Conservation (phyloP, 2,797 vertebrate genomes). For the Lindbergichthys nudifrons region DNA sequence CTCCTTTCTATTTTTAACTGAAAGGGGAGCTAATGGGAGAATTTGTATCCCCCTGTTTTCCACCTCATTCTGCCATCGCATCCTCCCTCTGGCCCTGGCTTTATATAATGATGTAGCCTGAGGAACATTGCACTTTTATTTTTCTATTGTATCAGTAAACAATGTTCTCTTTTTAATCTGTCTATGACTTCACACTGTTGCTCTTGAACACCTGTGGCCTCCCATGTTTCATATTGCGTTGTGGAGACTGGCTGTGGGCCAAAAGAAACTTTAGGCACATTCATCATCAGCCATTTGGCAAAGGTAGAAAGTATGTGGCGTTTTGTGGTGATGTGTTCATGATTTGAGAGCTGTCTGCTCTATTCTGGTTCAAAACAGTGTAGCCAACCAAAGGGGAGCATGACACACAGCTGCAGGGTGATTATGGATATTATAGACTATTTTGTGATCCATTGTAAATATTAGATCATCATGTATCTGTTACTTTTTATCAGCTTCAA, state of each 20-base stretch:
- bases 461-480: conserved; percentile 58
- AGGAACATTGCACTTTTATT: conserved; percentile 23
- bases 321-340: conserved; percentile 56
- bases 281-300: conserved; percentile 55
- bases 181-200: conserved; percentile 11
- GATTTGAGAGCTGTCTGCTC: conserved; percentile 36
- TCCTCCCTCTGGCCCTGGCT: background rate
- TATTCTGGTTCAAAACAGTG: conserved; percentile 33
- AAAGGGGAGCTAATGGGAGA: background rate
- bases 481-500: conserved; percentile 67
- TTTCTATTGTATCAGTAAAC: conserved; percentile 48
- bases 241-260: conserved; percentile 46
- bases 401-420: conserved; percentile 47
- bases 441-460: conserved; percentile 57
- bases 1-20: background rate
- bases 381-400: conserved; percentile 35
- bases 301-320: conserved; percentile 41
- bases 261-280: conserved; percentile 55
- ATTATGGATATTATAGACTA: conserved; percentile 31
- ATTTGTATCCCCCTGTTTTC: background rate
- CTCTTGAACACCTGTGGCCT: conserved; percentile 62
- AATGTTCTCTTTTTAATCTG: conserved; percentile 39
- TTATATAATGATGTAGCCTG: conserved; percentile 23
- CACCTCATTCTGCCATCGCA: conserved; percentile 1
- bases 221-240: conserved; percentile 51